A percentile compares a stretch with the other conserved stretches of the same genome.
These are phyloP conservation scores for Callaeas wilsoni DNA, from an alignment of 2,113 vertebrate genomes.

Conservation along the genomic window DNA sequence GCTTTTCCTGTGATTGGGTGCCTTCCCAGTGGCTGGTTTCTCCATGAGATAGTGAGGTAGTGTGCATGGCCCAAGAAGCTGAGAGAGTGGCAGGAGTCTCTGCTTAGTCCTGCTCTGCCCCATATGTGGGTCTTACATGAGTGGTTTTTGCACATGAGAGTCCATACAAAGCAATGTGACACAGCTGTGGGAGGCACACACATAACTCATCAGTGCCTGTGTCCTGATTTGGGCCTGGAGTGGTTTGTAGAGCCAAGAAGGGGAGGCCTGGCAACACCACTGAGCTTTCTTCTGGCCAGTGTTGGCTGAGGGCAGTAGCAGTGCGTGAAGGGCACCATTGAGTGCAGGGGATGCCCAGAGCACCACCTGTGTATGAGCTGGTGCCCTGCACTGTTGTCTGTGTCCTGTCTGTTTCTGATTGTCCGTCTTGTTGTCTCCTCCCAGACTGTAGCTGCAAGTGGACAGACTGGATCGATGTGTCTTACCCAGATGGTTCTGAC, in stretches of 20 bases:
- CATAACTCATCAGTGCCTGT: background rate
- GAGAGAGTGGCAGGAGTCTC: background rate
- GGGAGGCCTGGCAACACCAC: background rate
- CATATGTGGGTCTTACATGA: rapidly evolving
- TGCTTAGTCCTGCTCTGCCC: background rate
- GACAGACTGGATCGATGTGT: background rate
- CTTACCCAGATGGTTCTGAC: background rate
- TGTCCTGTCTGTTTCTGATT: background rate
- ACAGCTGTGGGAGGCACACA: background rate
- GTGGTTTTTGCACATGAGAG: rapidly evolving
- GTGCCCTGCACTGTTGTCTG: background rate
- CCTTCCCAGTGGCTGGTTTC: background rate
- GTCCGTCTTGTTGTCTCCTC: background rate
- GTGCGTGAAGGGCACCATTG: background rate
- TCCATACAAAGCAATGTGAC: background rate
- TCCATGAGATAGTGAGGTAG: background rate
- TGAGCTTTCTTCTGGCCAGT: background rate
- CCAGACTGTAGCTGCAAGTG: background rate
- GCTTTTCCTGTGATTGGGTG: background rate
- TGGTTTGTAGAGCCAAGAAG: background rate
- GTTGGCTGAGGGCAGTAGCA: background rate
- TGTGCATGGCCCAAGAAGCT: background rate
- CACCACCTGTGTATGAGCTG: background rate
- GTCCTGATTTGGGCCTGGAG: background rate
- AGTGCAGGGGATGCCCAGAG: background rate